Percentiles rank a stretch among this genome's conserved stretches.
phyloP scores from a whole-genome alignment of 1,140 invertebrate genomes.

The Galleria mellonella region DNA sequence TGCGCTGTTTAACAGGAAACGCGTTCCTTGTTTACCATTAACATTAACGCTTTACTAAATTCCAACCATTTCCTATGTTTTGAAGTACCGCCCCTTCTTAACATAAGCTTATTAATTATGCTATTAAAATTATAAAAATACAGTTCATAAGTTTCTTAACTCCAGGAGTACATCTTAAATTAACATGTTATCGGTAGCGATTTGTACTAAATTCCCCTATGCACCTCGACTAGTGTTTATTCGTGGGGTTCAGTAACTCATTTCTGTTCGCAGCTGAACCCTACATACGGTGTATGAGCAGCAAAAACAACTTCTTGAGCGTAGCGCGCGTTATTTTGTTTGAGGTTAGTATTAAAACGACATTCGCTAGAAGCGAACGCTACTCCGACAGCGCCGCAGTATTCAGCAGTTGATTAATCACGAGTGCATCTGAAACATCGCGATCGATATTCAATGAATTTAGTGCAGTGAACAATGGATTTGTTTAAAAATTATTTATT shows the following conservation, averaged over 20 bases:
- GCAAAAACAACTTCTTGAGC: conserved; percentile 59
- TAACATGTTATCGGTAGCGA: neutral
- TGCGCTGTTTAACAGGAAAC: neutral
- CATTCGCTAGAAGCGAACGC: conserved; percentile 47
- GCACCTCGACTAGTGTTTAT: conserved; percentile 18
- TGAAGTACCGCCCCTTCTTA: too few species aligned
- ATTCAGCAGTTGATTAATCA: conserved; percentile 14
- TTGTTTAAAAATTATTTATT: neutral
- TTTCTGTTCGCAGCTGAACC: conserved; percentile 38
- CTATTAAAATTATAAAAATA: too few species aligned
- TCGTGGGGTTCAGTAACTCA: conserved; percentile 19
- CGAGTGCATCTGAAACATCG: conserved; percentile 22
- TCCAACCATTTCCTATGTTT: conserved; percentile 17
- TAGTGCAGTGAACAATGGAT: conserved; percentile 6
- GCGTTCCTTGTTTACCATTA: neutral
- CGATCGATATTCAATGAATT: conserved; percentile 34
- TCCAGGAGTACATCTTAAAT: too few species aligned
- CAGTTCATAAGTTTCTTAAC: too few species aligned
- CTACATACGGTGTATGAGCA: conserved; percentile 49
- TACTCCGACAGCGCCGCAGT: conserved; percentile 6
- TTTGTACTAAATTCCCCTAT: conserved; percentile 11
- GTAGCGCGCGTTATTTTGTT: conserved; percentile 60
- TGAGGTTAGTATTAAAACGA: conserved; percentile 64
- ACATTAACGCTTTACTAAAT: conserved; percentile 14
- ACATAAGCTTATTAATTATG: too few species aligned